phyloP scores from a whole-genome alignment of 2,797 vertebrate genomes.

The Todus mexicanus region DNA sequence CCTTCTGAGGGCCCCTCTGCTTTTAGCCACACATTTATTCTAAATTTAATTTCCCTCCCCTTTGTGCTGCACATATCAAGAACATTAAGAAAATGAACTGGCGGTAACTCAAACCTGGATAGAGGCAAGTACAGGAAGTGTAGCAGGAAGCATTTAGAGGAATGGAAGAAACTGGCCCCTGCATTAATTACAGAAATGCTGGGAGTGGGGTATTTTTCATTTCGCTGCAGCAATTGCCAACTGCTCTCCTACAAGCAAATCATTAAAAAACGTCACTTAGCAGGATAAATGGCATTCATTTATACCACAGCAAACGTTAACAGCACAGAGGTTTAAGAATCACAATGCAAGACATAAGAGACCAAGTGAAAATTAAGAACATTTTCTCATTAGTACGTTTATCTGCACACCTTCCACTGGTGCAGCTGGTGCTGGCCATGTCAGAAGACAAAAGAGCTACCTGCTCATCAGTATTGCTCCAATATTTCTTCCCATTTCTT shows the following conservation, averaged over 20 bases:
- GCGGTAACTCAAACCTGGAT: not conserved
- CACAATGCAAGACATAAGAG: not conserved
- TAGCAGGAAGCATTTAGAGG: slow-evolving; percentile 20
- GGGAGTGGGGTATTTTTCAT: not conserved
- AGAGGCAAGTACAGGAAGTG: not conserved
- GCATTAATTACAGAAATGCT: slow-evolving; percentile 5
- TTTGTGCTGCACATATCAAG: not conserved
- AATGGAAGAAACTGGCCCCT: not conserved
- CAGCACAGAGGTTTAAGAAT: not conserved
- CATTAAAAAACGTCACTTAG: not conserved
- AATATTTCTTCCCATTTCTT: not conserved
- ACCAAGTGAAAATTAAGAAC: not conserved
- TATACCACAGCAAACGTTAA: not conserved
- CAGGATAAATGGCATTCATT: not conserved
- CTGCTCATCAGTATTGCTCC: not conserved
- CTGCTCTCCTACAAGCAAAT: not conserved
- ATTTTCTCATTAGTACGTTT: not conserved
- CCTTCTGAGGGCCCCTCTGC: not conserved
- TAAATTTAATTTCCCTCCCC: not conserved
- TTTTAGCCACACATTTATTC: not conserved
- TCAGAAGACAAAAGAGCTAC: not conserved
- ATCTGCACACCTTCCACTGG: not conserved
- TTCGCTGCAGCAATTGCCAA: not conserved
- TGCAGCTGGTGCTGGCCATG: rapidly evolving
- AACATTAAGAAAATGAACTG: not conserved